Base-by-base conservation (phyloP, 2,113 vertebrate genomes). In the Boleophthalmus pectinirostris region DNA sequence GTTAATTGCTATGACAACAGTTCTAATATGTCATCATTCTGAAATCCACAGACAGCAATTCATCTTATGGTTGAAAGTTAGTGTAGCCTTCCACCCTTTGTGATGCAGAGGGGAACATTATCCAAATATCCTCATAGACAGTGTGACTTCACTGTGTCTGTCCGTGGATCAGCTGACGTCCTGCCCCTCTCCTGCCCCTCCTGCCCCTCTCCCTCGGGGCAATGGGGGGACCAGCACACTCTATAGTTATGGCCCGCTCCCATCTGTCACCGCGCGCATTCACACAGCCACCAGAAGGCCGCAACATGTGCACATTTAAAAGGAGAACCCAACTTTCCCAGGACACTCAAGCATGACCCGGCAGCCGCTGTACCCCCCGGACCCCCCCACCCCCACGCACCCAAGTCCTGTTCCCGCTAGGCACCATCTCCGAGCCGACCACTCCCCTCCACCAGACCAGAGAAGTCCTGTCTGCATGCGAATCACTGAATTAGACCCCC, bases 281-380 rank as follows among this genome's bases (percentile, higher is more conserved):
- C 90, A 90, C 82, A 75, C 88, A 90, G 89, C 89, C 92, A 92
- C 91, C 93, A 94, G 93, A 94, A 93, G 93, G 92, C 88, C 81
- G 69, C 91, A 93, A 91, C 91, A 94, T 93, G 92, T 93, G 92
- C 91, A 89, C 85, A 87, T 92, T 93, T 93, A 93, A 93, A 93
- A 93, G 93, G 87, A 90, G 91, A 92, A 86, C 82, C 82, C 91
- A 92, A 93, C 92, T 93, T 94, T 93, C 93, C 92, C 93, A 94
- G 93, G 92, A 93, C 91, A 91, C 86, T 87, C 90, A 90, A 91
- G 88, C 85, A 87, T 93, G 93, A 93, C 93, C 93, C 86, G 80
- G 89, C 91, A 92, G 92, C 91, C 90, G 87, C 87, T 75, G 83
- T 80, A 74, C 63, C 21, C 46, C 25, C 33, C 79, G 10, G 10